Conservation (phyloP, 2,888 invertebrate genomes). For the Epistrophe grossulariae region DNA sequence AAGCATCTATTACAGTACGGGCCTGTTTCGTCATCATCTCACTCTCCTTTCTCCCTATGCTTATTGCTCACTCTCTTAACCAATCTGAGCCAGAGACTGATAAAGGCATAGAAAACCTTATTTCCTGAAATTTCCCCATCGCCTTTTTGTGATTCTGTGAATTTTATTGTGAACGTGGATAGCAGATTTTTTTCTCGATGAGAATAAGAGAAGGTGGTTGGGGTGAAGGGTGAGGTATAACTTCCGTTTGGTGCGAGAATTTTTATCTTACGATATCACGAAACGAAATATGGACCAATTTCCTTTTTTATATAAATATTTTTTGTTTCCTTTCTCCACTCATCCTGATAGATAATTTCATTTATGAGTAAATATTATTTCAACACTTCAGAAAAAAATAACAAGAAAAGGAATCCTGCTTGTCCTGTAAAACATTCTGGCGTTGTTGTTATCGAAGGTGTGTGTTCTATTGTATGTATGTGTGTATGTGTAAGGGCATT, state of each 20-base stretch:
- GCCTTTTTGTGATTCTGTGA: conserved; percentile 20
- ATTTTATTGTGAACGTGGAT: conserved; percentile 44
- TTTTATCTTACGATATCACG: conserved; percentile 44
- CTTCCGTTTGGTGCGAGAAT: conserved; percentile 26
- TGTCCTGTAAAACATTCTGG: conserved; percentile 1
- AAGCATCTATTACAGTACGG: not conserved
- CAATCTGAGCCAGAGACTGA: conserved; percentile 28
- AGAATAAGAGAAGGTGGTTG: not conserved
- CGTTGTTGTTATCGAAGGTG: not conserved
- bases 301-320: conserved; percentile 10
- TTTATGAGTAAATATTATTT: conserved; percentile 72
- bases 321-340: conserved; percentile 3
- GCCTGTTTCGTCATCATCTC: not conserved
- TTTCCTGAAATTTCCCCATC: conserved; percentile 30
- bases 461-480: not conserved
- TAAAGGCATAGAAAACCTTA: conserved; percentile 39
- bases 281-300: conserved; percentile 52
- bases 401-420: conserved; percentile 19
- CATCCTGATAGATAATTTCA: conserved; percentile 49
- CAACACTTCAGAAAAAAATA: conserved; percentile 50
- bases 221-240: too few species aligned
- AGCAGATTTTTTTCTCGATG: not conserved
- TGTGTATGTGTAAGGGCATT: conserved; percentile 27
- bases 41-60: not conserved
- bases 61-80: conserved; percentile 9